These are phyloP conservation scores for Tragelaphus strepsiceros DNA, from an alignment of 2,113 vertebrate species.

Conservation along the genomic window DNA sequence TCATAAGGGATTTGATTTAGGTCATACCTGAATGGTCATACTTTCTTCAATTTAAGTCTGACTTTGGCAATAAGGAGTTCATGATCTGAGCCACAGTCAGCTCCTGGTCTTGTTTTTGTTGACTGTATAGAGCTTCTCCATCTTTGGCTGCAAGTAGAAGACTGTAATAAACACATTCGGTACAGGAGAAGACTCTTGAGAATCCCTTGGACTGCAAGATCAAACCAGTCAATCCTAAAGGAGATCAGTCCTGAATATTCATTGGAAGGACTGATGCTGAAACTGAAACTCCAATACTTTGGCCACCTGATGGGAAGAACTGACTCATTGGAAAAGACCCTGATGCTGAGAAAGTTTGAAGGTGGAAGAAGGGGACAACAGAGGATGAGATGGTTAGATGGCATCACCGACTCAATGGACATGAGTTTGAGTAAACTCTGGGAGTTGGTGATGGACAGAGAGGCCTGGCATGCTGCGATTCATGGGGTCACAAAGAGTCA, in stretches of 20 bases:
- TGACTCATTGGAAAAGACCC: background rate
- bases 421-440: rapidly evolving
- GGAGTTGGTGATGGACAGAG: background rate
- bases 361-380: background rate
- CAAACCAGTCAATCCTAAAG: background rate
- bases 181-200: background rate
- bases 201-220: background rate
- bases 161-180: background rate
- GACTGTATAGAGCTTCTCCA: too few relatives aligned
- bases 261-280: background rate
- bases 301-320: background rate
- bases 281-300: background rate
- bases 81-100: too few relatives aligned
- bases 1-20: too few relatives aligned
- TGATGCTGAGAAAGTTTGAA: background rate
- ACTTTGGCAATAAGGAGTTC: too few relatives aligned
- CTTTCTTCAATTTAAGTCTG: too few relatives aligned
- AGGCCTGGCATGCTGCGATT: rapidly evolving
- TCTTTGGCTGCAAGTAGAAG: background rate
- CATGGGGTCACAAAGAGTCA: background rate
- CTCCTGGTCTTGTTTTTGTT: too few relatives aligned
- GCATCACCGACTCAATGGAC: background rate
- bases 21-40: too few relatives aligned
- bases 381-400: background rate
- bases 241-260: background rate